Evolutionary conservation across 2,888 invertebrate genomes (phyloP).

Genomic region (Pristionchus mayeri): DNA sequence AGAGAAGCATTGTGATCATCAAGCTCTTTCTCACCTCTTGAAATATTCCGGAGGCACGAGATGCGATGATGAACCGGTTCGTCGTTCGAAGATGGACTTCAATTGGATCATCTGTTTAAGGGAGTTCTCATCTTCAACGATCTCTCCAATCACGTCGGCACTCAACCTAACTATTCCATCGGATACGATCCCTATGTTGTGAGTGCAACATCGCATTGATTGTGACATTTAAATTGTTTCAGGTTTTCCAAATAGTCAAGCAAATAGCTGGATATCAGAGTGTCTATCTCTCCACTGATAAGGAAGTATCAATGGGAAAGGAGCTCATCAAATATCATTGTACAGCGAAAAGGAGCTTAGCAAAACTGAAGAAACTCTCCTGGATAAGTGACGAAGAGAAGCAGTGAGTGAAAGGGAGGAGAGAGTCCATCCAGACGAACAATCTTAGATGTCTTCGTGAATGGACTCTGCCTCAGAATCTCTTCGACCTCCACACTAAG

Average conservation of each 20-base stretch:
- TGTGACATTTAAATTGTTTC: background rate
- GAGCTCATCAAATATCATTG: background rate
- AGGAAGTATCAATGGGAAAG: background rate
- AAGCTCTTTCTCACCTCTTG: background rate
- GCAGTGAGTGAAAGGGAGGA: too few relatives aligned
- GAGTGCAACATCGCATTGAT: background rate
- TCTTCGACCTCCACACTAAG: background rate
- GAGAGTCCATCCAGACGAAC: too few relatives aligned
- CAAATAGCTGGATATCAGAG: slow-evolving; percentile 2
- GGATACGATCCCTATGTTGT: background rate
- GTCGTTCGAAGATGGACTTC: background rate
- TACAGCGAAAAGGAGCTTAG: background rate
- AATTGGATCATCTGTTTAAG: background rate
- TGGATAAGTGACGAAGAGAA: slow-evolving; percentile 33
- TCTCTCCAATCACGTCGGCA: background rate
- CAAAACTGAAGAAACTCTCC: background rate
- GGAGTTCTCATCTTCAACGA: slow-evolving; percentile 11
- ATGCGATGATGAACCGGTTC: background rate
- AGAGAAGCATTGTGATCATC: background rate
- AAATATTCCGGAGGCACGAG: background rate
- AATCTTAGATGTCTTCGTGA: background rate
- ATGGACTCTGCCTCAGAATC: slow-evolving; percentile 9
- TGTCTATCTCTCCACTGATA: slow-evolving; percentile 17
- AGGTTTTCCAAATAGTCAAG: slow-evolving; percentile 26
- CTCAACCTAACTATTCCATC: background rate